Conservation (phyloP, 1,140 invertebrate genomes). For the Magallana ariakensis region DNA sequence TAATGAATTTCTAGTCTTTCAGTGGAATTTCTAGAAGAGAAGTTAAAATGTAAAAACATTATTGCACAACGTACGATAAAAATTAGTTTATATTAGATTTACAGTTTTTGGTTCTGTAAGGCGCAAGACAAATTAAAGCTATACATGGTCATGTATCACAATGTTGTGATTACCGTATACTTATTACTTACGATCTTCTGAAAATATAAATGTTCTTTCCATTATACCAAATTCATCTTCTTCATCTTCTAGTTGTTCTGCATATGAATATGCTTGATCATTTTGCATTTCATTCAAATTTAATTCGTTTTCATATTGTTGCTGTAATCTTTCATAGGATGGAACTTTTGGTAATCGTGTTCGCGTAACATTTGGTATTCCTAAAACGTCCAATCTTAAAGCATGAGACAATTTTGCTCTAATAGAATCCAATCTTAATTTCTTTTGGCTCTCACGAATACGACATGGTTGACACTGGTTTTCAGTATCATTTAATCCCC, state of each 20-base stretch:
- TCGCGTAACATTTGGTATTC: slow-evolving; percentile 50
- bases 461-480: slow-evolving; percentile 40
- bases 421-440: slow-evolving; percentile 49
- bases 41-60: too few species aligned
- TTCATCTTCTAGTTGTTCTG: slow-evolving; percentile 36
- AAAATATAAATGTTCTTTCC: slow-evolving; percentile 48
- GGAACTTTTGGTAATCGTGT: slow-evolving; percentile 52
- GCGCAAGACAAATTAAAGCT: too few species aligned
- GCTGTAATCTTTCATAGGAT: slow-evolving; percentile 47
- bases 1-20: too few species aligned
- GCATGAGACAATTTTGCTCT: slow-evolving; percentile 54
- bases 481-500: not conserved
- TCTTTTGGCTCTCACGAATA: slow-evolving; percentile 51
- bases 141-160: not conserved
- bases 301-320: slow-evolving; percentile 42
- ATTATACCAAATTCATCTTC: slow-evolving; percentile 54
- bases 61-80: too few species aligned
- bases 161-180: not conserved
- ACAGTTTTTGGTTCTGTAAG: too few species aligned
- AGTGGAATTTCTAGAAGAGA: too few species aligned
- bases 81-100: too few species aligned
- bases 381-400: slow-evolving; percentile 50
- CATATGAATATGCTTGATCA: slow-evolving; percentile 18
- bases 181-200: not conserved
- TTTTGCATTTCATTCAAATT: slow-evolving; percentile 45